Conservation (phyloP, 1,140 invertebrate genomes). For the Phymastichus coffea region DNA sequence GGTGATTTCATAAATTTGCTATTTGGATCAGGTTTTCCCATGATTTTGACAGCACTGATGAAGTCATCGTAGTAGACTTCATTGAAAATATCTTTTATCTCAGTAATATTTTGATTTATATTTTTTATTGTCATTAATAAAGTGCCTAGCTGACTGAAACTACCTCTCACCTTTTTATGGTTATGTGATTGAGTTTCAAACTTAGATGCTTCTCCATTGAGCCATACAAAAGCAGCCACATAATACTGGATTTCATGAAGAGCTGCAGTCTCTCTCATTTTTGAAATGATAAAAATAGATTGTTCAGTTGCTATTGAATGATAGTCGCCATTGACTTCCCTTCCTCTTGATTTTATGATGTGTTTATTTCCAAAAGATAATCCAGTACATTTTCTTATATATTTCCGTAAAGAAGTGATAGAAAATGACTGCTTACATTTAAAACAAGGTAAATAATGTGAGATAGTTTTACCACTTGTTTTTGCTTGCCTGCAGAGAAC, state of each 20-base stretch:
- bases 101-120: neutral
- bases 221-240: neutral
- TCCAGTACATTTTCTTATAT: neutral
- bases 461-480: neutral
- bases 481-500: neutral
- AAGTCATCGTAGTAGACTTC: neutral
- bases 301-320: neutral
- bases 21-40: neutral
- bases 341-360: neutral
- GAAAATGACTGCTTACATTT: neutral
- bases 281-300: neutral
- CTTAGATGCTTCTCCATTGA: conserved; percentile 1
- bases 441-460: neutral
- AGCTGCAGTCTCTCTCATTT: neutral
- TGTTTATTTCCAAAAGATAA: neutral
- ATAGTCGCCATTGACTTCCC: neutral
- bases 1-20: neutral
- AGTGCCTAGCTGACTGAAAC: neutral
- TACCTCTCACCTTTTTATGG: neutral
- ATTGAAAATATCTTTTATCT: neutral
- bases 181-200: neutral
- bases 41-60: neutral
- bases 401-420: neutral
- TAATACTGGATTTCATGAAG: neutral
- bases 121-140: neutral